Percentiles rank a stretch among this genome's conserved stretches.
phyloP scores from a whole-genome alignment of 2,888 invertebrate species.

The Ectemnius lituratus region DNA sequence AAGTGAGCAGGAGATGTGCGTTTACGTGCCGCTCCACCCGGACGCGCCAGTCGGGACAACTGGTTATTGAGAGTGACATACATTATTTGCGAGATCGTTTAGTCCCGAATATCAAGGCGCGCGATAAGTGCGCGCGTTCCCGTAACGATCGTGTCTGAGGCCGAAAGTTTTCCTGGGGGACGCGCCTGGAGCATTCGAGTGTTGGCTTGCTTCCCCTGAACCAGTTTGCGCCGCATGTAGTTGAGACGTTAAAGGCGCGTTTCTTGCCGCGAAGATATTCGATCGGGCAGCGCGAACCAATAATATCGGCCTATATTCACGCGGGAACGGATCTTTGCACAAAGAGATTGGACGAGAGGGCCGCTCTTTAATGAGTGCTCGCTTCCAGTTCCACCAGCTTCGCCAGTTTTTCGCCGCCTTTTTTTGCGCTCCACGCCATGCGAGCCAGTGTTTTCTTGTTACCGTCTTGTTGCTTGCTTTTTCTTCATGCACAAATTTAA shows the following conservation, averaged over 20 bases:
- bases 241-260: conserved; percentile 53
- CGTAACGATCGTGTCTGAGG: conserved; percentile 22
- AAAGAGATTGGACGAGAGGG: not conserved
- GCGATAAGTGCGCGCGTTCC: conserved; percentile 34
- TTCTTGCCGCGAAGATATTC: conserved; percentile 34
- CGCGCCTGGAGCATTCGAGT: conserved; percentile 11
- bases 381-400: conserved; percentile 22
- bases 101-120: conserved; percentile 12
- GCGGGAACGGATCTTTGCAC: conserved; percentile 6
- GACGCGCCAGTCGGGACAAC: not conserved
- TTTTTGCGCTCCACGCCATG: not conserved
- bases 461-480: not conserved
- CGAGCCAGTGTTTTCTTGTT: not conserved
- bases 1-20: too few relatives aligned
- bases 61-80: conserved; percentile 25
- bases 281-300: conserved; percentile 30
- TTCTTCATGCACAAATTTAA: too few relatives aligned
- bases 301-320: conserved; percentile 39
- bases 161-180: conserved; percentile 25
- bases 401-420: conserved; percentile 8
- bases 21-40: too few relatives aligned
- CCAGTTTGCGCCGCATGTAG: conserved; percentile 40
- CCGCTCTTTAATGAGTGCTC: conserved; percentile 29
- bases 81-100: conserved; percentile 33
- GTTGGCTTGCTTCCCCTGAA: conserved; percentile 21